A percentile compares a stretch with the other conserved stretches of the same genome.
Evolutionary conservation across 2,888 invertebrate genomes (phyloP).

Genomic region (Eremobia ochroleuca): DNA sequence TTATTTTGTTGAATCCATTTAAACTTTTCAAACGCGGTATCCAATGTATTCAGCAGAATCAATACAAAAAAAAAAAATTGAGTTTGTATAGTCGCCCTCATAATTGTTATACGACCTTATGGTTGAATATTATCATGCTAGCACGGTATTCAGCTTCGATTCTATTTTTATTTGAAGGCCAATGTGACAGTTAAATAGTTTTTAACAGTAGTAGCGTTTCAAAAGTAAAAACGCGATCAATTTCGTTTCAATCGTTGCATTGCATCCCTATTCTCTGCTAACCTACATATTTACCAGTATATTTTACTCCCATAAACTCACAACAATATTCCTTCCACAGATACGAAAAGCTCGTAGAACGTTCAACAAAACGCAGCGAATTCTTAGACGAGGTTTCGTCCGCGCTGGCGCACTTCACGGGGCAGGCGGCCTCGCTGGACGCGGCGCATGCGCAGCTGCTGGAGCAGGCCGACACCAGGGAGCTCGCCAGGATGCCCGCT

Average conservation of each 20-base stretch:
- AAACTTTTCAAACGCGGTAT: neutral
- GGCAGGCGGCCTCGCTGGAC: constrained; percentile 93
- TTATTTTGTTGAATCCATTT: neutral
- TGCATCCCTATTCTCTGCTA: neutral
- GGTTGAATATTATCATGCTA: neutral
- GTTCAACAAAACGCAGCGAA: constrained; percentile 94
- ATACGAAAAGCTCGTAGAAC: constrained; percentile 96
- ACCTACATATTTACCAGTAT: neutral
- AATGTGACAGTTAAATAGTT: neutral
- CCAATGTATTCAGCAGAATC: neutral
- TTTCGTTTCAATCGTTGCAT: neutral
- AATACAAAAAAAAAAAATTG: too few species aligned
- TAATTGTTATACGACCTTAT: neutral
- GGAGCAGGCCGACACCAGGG: constrained; percentile 94
- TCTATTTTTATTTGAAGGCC: neutral
- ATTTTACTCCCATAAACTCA: neutral
- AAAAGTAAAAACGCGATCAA: neutral
- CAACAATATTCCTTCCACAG: constrained; percentile 78
- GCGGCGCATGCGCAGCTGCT: constrained; percentile 93
- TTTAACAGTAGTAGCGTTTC: neutral
- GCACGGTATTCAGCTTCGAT: neutral
- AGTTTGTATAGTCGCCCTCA: neutral
- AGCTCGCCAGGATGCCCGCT: constrained; percentile 92
- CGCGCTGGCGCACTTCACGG: constrained; percentile 93
- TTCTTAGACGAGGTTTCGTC: constrained; percentile 95